A percentile compares a stretch with the other conserved stretches of the same genome.
phyloP scores from a whole-genome alignment of 2,113 vertebrate genomes.

The Prolemur simus region DNA sequence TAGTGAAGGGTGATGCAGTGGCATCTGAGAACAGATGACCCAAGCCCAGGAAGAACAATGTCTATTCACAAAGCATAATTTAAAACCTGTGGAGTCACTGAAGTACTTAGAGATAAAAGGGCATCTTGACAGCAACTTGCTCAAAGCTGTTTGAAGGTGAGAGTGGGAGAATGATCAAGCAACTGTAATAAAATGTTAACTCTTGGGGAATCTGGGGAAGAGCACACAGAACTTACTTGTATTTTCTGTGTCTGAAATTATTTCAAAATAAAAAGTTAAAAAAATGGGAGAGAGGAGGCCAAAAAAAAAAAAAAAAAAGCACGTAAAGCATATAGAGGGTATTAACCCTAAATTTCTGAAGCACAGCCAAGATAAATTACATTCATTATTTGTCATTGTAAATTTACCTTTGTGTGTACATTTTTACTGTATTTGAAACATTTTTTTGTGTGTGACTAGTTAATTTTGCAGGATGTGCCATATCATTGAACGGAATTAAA shows the following conservation, averaged over 20 bases:
- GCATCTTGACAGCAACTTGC: not conserved
- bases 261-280: not conserved
- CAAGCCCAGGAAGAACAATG: not conserved
- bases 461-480: constrained; percentile 88
- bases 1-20: not conserved
- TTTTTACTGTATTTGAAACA: constrained; percentile 81
- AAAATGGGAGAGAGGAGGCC: not conserved
- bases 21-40: not conserved
- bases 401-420: constrained; percentile 85
- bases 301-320: not conserved
- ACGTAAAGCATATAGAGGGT: not conserved
- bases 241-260: not conserved
- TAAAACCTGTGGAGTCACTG: not conserved
- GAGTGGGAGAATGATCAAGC: not conserved
- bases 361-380: constrained; percentile 87
- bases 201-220: not conserved
- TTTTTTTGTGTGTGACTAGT: constrained; percentile 81
- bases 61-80: not conserved
- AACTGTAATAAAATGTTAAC: not conserved
- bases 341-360: constrained; percentile 81
- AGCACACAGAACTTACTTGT: not conserved
- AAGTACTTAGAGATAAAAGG: not conserved
- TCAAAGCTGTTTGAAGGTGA: not conserved
- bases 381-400: constrained; percentile 87
- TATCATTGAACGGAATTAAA: constrained; percentile 84